Conservation (phyloP, 2,888 invertebrate species). For the Diadegma fenestrale region DNA sequence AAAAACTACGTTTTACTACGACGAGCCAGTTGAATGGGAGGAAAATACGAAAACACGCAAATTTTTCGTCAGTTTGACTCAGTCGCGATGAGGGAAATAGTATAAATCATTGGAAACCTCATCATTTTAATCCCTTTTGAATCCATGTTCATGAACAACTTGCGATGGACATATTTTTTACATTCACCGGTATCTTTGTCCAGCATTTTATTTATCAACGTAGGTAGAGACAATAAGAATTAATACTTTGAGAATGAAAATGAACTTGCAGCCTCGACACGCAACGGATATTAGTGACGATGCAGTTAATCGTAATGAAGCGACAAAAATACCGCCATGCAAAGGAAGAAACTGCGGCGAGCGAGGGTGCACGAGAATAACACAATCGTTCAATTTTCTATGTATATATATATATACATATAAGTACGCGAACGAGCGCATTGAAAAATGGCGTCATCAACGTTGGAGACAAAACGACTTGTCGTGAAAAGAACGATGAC, state of each 20-base stretch:
- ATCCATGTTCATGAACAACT: not conserved
- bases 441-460: slow-evolving; percentile 61
- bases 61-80: not conserved
- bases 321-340: slow-evolving; percentile 46
- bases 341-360: slow-evolving; percentile 33
- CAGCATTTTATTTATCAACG: not conserved
- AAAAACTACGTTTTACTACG: not conserved
- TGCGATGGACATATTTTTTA: not conserved
- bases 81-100: not conserved
- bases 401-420: not conserved
- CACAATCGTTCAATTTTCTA: slow-evolving; percentile 31
- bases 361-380: slow-evolving; percentile 41
- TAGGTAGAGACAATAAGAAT: not conserved
- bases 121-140: not conserved
- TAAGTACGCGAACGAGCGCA: slow-evolving; percentile 52
- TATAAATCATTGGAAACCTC: not conserved
- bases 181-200: not conserved
- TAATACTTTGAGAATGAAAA: not conserved
- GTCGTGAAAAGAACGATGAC: slow-evolving; percentile 38
- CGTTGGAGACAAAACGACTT: slow-evolving; percentile 49
- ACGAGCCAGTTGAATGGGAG: not conserved
- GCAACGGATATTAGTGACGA: slow-evolving; percentile 36
- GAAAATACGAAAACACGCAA: not conserved
- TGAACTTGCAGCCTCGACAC: slow-evolving; percentile 10
- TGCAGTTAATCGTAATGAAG: slow-evolving; percentile 58